Evolutionary conservation across 2,888 invertebrate genomes (phyloP), one percentile per base, ranked within the genome.

Genomic region (Drosophila stalkeri): DNA sequence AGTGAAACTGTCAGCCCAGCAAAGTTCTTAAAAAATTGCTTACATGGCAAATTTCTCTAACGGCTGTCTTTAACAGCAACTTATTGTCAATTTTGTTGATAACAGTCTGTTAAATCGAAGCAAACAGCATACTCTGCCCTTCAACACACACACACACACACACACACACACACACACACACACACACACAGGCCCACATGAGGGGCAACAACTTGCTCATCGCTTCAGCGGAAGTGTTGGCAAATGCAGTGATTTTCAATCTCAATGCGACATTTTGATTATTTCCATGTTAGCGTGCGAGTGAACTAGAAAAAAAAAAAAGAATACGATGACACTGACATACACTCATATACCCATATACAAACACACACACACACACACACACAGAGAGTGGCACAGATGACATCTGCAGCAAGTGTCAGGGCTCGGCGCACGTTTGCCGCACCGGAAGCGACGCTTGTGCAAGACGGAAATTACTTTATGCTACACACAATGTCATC

Each of bases 391-490:
- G 55, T 41, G 27, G 41, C 49, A 57, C 39, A 77, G 47, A 81
- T 85, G 75, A 70, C 76, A 79, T 84, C 80, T 84, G 90, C 86
- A 88, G 90, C 83, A 90, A 86, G 89, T 90, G 86, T 86, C 89
- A 81, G 87, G 62, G 71, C 75, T 80, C 54, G 72, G 81, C 75
- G 82, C 88, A 90, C 90, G 87, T 87, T 90, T 86, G 90, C 86
- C 90, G 90, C 87, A 87, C 89, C 87, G 87, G 90, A 87, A 89
- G 79, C 81, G 75, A 87, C 79, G 87, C 90, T 87, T 90, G 90
- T 87, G 89, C 90, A 89, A 90, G 90, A 72, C 90, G 88, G 90
- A 90, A 88, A 90, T 90, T 90, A 88, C 88, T 89, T 89, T 90
- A 89, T 90, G 88, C 89, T 90, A 86, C 86, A 90, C 87, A 89